These are phyloP conservation scores for Sinodicranocentrus sp. DNA, from an alignment of 2,888 invertebrate species.

Conservation along the genomic window DNA sequence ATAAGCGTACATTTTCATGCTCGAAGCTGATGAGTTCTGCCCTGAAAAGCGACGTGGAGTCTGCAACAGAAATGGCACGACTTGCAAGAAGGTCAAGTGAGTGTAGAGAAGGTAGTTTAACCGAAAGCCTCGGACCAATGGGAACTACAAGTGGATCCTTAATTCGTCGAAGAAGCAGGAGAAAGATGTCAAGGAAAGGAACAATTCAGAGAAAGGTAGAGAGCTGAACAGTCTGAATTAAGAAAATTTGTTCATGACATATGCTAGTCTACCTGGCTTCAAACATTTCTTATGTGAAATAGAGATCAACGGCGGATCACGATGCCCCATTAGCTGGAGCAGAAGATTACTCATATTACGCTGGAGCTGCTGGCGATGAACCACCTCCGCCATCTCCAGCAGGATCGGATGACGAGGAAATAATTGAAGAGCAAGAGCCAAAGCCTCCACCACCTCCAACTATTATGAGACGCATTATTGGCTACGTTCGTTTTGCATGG, in stretches of 20 bases:
- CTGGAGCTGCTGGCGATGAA: slow-evolving; percentile 64
- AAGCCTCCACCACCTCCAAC: slow-evolving; percentile 68
- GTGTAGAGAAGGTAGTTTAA: slow-evolving; percentile 75
- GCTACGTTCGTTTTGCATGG: slow-evolving; percentile 82
- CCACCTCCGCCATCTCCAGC: slow-evolving; percentile 64
- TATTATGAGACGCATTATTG: slow-evolving; percentile 79
- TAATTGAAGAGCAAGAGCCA: slow-evolving; percentile 38
- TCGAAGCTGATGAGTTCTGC: slow-evolving; percentile 87
- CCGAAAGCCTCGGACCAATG: slow-evolving; percentile 76
- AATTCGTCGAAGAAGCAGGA: slow-evolving; percentile 64
- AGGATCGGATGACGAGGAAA: slow-evolving; percentile 56
- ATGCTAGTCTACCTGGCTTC: too few relatives aligned
- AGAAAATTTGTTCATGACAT: too few relatives aligned
- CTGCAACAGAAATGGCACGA: slow-evolving; percentile 80
- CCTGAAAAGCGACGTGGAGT: slow-evolving; percentile 87
- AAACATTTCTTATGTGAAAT: too few relatives aligned
- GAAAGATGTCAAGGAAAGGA: slow-evolving; percentile 67
- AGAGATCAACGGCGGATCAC: slow-evolving; percentile 67
- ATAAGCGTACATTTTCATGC: neutral
- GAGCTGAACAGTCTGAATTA: too few relatives aligned
- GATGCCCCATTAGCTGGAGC: slow-evolving; percentile 73
- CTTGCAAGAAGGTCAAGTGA: slow-evolving; percentile 77
- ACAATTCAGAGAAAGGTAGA: slow-evolving; percentile 59
- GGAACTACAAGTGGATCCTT: slow-evolving; percentile 53
- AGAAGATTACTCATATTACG: slow-evolving; percentile 70